Percentiles rank a stretch among this genome's conserved stretches.
phyloP scores from a whole-genome alignment of 2,113 vertebrate species.

The Diadophis punctatus region DNA sequence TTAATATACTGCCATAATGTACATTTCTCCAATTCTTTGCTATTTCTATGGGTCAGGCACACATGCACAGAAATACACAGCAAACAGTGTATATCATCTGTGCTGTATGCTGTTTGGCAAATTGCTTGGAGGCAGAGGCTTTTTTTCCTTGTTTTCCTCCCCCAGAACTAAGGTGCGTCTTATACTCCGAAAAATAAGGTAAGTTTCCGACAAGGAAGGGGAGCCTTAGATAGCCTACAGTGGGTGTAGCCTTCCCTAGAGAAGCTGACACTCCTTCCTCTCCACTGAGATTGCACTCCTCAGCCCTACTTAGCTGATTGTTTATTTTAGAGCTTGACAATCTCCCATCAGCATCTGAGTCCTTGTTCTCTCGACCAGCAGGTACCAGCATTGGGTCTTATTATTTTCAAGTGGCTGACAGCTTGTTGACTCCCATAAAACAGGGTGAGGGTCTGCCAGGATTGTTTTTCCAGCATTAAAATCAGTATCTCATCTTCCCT shows the following conservation, averaged over 20 bases:
- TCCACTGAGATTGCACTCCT: not conserved
- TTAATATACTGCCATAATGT: no score
- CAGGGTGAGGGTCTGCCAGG: not conserved
- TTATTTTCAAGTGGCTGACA: not conserved
- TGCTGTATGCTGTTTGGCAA: no score
- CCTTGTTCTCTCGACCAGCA: not conserved
- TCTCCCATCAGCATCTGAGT: not conserved
- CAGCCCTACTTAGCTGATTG: not conserved
- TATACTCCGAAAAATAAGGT: no score
- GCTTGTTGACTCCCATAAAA: not conserved
- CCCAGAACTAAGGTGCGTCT: no score
- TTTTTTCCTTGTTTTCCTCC: no score
- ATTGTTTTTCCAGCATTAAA: not conserved
- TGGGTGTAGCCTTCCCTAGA: not conserved
- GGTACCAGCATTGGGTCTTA: not conserved
- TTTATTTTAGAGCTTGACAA: not conserved
- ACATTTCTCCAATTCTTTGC: no score
- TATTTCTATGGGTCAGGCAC: no score
- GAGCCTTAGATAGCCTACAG: not conserved
- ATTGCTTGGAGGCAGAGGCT: no score
- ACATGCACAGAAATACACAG: no score
- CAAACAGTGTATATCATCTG: no score
- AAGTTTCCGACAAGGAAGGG: not conserved
- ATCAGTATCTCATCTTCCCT: not conserved
- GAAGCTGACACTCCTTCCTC: not conserved